phyloP scores from a whole-genome alignment of 2,888 invertebrate species.

The Oscheius sp. region DNA sequence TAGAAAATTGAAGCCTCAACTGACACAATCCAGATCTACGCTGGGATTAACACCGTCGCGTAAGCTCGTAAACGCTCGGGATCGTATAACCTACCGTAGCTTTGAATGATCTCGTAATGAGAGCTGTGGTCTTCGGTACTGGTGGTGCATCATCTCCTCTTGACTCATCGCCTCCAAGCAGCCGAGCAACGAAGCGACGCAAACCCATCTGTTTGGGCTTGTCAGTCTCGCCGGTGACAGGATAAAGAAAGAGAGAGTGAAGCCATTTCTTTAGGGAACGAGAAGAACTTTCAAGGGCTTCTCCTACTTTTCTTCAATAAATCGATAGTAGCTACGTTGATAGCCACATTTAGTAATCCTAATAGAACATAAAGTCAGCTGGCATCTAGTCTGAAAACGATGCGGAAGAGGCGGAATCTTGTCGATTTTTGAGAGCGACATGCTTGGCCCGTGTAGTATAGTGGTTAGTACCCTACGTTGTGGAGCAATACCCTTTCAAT shows the following conservation, averaged over 20 bases:
- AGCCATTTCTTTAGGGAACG: background rate
- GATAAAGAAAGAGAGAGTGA: background rate
- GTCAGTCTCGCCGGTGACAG: too few species aligned
- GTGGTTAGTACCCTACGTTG: too few species aligned
- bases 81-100: slow-evolving; percentile 9
- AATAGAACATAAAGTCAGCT: too few species aligned
- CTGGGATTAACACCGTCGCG: background rate
- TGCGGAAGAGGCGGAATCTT: too few species aligned
- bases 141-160: slow-evolving; percentile 9
- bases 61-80: background rate
- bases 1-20: background rate
- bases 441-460: too few species aligned
- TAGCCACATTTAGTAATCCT: too few species aligned
- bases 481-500: too few species aligned
- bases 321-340: too few species aligned
- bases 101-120: slow-evolving; percentile 18
- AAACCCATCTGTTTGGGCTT: slow-evolving; percentile 20
- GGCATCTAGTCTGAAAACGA: too few species aligned
- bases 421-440: too few species aligned
- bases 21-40: background rate
- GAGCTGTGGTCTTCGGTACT: background rate
- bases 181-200: slow-evolving; percentile 23
- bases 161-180: slow-evolving; percentile 3
- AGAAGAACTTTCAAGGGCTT: background rate
- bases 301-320: too few species aligned